Evolutionary conservation across 2,888 invertebrate genomes (phyloP).

Genomic region (Malthinus flaveolus): DNA sequence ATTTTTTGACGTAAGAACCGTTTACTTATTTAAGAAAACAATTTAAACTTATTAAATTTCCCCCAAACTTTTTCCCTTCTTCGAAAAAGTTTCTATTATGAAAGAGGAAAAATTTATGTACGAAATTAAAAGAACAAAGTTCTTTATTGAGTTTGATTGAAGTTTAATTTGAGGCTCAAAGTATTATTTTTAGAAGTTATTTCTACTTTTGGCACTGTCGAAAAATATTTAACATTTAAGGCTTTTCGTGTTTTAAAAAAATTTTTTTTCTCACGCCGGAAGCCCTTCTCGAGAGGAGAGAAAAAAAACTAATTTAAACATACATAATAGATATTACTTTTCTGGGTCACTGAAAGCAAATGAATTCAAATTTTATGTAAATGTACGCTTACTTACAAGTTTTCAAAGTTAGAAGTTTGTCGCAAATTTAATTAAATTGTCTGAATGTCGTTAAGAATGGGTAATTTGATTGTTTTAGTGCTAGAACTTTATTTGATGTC

Average conservation of each 20-base stretch:
- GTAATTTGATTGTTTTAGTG: slow-evolving; percentile 41
- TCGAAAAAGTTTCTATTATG: slow-evolving; percentile 13
- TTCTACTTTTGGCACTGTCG: slow-evolving; percentile 14
- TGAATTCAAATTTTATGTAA: slow-evolving; percentile 39
- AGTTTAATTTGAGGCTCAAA: slow-evolving; percentile 32
- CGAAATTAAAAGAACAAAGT: slow-evolving; percentile 26
- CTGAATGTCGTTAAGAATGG: slow-evolving; percentile 39
- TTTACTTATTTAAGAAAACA: slow-evolving; percentile 4
- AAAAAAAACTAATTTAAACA: slow-evolving; percentile 11
- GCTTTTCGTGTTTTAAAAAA: slow-evolving; percentile 1
- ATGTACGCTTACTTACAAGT: slow-evolving; percentile 36
- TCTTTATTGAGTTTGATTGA: slow-evolving; percentile 32
- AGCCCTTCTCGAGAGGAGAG: not conserved
- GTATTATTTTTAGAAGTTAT: slow-evolving; percentile 19
- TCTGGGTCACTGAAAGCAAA: slow-evolving; percentile 28
- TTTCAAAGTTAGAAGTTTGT: slow-evolving; percentile 37
- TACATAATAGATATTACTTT: slow-evolving; percentile 20
- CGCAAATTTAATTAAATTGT: slow-evolving; percentile 40
- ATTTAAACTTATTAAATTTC: slow-evolving; percentile 17
- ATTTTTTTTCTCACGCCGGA: no score
- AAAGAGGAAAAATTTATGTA: slow-evolving; percentile 20
- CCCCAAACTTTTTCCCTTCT: slow-evolving; percentile 11
- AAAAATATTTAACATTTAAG: not conserved
- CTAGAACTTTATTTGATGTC: slow-evolving; percentile 26
- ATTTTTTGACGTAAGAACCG: no score